These are phyloP conservation scores for Callyntrura guangdongensis DNA, from an alignment of 2,888 invertebrate genomes.

Conservation along the genomic window DNA sequence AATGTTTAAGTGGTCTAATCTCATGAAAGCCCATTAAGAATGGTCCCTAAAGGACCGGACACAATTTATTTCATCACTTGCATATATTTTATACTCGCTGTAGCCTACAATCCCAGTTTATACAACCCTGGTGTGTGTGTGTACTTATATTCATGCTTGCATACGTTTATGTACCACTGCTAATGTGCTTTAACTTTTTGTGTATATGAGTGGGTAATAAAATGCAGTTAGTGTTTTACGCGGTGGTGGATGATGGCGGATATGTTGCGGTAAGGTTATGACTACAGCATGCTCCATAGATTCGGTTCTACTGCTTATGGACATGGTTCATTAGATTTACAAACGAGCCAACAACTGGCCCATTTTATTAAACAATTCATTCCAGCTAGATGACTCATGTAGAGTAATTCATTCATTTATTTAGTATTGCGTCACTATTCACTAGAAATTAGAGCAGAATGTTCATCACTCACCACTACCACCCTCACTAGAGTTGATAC, in stretches of 20 bases:
- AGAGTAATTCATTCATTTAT: constrained; percentile 56
- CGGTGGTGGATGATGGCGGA: no score
- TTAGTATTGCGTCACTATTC: constrained; percentile 54
- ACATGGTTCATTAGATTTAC: constrained; percentile 76
- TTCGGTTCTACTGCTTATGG: constrained; percentile 48
- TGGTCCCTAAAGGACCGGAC: constrained; percentile 72
- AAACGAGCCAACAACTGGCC: constrained; percentile 70
- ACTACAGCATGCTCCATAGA: constrained; percentile 27
- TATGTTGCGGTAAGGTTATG: constrained; percentile 38
- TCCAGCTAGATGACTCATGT: constrained; percentile 68
- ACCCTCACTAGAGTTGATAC: neutral
- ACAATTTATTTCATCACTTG: constrained; percentile 74
- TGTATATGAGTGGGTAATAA: constrained; percentile 40
- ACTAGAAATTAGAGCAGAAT: constrained; percentile 33
- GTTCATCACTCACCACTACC: constrained; percentile 35
- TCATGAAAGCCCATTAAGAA: constrained; percentile 75
- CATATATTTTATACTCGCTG: neutral
- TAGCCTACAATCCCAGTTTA: neutral
- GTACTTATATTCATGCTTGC: neutral
- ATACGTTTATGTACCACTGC: neutral
- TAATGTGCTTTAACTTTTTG: constrained; percentile 18
- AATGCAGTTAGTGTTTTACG: constrained; percentile 48
- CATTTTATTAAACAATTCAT: constrained; percentile 68
- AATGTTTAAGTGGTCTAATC: constrained; percentile 72
- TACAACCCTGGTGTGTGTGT: no score